phyloP scores from a whole-genome alignment of 1,140 invertebrate species.

The Xylocopa sonorina region DNA sequence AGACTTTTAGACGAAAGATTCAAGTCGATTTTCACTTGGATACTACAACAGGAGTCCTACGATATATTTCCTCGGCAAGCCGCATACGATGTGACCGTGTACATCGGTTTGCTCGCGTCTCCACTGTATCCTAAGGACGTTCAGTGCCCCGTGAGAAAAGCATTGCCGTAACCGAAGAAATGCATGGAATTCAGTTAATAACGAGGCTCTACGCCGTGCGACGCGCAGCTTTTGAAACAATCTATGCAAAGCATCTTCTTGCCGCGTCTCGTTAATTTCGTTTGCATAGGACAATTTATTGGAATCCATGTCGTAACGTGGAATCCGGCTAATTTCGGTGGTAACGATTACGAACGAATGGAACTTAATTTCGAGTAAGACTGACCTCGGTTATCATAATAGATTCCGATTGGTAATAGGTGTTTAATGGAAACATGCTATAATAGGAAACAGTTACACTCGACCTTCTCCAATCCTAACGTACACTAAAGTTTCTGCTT shows the following conservation, averaged over 20 bases:
- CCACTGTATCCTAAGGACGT: constrained; percentile 48
- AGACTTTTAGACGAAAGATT: background rate
- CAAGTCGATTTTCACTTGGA: background rate
- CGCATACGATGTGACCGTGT: background rate
- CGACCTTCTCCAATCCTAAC: constrained; percentile 35
- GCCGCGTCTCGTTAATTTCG: background rate
- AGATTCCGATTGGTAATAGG: background rate
- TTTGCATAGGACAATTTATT: background rate
- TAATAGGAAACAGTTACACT: constrained; percentile 41
- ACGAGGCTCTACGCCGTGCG: constrained; percentile 30
- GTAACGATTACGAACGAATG: background rate
- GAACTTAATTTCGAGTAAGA: background rate
- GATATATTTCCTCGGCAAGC: background rate
- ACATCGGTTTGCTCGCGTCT: constrained; percentile 29
- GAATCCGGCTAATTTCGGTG: too few species aligned
- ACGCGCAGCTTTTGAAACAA: background rate
- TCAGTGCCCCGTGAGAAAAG: constrained; percentile 62
- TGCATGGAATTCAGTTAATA: constrained; percentile 60
- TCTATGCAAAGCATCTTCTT: constrained; percentile 1
- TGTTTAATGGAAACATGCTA: constrained; percentile 27
- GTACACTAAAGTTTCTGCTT: constrained; percentile 60
- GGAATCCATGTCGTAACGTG: too few species aligned
- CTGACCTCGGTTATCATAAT: too few species aligned
- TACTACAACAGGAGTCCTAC: too few species aligned
- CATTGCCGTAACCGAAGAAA: constrained; percentile 45